phyloP scores from a whole-genome alignment of 2,888 invertebrate genomes.

The Aleiodes testaceus region DNA sequence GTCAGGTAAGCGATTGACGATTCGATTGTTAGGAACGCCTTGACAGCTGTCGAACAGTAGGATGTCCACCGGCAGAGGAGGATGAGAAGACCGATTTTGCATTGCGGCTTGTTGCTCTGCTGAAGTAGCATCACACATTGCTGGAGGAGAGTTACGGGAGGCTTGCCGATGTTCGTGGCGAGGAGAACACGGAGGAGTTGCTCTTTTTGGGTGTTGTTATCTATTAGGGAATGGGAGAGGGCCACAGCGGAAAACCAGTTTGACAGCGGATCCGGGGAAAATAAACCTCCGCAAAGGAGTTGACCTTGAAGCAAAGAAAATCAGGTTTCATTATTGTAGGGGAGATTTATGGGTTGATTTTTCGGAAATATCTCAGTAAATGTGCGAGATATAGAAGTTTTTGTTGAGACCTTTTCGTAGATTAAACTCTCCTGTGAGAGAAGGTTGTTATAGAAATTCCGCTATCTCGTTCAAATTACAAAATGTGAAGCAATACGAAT shows the following conservation, averaged over 20 bases:
- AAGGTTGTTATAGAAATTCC: too few relatives aligned
- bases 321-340: too few relatives aligned
- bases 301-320: constrained; percentile 75
- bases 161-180: constrained; percentile 87
- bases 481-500: too few relatives aligned
- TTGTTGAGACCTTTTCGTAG: too few relatives aligned
- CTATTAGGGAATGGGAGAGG: constrained; percentile 90
- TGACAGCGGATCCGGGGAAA: constrained; percentile 89
- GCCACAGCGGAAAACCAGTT: constrained; percentile 98
- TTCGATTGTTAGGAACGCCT: constrained; percentile 84
- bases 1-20: constrained; percentile 90
- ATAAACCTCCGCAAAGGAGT: constrained; percentile 92
- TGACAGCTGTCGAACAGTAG: constrained; percentile 88
- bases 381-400: too few relatives aligned
- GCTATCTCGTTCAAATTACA: too few relatives aligned
- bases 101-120: constrained; percentile 85
- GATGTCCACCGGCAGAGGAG: constrained; percentile 91
- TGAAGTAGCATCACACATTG: constrained; percentile 90
- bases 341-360: too few relatives aligned
- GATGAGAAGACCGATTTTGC: constrained; percentile 92
- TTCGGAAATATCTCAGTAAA: too few relatives aligned
- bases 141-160: constrained; percentile 91
- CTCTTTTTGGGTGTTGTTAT: constrained; percentile 90
- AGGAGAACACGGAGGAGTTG: constrained; percentile 92
- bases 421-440: too few relatives aligned